These are phyloP conservation scores for Corynorhinus townsendii DNA, from an alignment of 2,113 vertebrate genomes.

Conservation along the genomic window DNA sequence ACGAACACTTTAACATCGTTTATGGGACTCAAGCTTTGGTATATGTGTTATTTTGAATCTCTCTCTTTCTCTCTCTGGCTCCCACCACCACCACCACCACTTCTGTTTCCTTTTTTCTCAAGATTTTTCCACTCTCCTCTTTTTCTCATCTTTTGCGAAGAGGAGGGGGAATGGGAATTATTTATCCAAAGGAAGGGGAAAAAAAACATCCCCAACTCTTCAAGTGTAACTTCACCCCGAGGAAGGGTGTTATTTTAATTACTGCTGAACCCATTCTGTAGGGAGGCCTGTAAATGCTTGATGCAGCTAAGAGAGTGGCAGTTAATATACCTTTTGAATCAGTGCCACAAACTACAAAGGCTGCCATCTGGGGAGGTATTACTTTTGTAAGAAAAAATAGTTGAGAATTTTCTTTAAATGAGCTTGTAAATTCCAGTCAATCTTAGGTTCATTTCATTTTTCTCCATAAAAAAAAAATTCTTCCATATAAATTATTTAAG, in stretches of 20 bases:
- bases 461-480: slow-evolving; percentile 55
- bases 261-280: slow-evolving; percentile 71
- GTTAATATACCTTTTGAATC: slow-evolving; percentile 83
- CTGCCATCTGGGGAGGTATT: slow-evolving; percentile 83
- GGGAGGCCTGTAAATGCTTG: slow-evolving; percentile 72
- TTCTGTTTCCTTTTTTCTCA: slow-evolving; percentile 21
- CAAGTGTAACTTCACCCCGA: slow-evolving; percentile 64
- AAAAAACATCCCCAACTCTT: slow-evolving; percentile 67
- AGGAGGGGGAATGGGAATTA: not conserved
- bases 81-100: not conserved
- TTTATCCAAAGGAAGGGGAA: slow-evolving; percentile 53
- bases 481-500: slow-evolving; percentile 64
- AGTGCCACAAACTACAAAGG: slow-evolving; percentile 82
- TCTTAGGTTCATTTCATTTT: slow-evolving; percentile 66
- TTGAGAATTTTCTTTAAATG: slow-evolving; percentile 80
- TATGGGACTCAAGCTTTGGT: slow-evolving; percentile 49
- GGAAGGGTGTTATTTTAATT: slow-evolving; percentile 78
- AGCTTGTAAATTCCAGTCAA: slow-evolving; percentile 77
- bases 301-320: slow-evolving; percentile 73
- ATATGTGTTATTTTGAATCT: slow-evolving; percentile 26
- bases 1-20: slow-evolving; percentile 60
- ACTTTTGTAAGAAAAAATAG: slow-evolving; percentile 77
- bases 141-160: slow-evolving; percentile 33
- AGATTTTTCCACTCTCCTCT: not conserved
- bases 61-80: not conserved